These are phyloP conservation scores for Beroe forskalii DNA, from an alignment of 37 sponge, comb jelly and placozoan genomes.

Conservation along the genomic window DNA sequence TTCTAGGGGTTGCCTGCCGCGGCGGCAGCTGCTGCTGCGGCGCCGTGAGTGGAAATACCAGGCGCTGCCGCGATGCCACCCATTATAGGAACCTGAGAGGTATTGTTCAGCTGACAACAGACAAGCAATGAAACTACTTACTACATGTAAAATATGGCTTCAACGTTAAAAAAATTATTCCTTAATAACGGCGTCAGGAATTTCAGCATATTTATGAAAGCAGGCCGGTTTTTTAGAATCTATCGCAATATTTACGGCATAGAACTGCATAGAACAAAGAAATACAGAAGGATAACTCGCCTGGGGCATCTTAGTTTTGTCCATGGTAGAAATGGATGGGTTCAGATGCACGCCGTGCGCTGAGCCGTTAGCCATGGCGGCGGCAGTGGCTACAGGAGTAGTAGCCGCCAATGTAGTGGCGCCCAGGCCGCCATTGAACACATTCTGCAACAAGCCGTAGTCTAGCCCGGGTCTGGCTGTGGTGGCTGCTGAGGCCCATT, in stretches of 20 bases:
- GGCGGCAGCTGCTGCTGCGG: not conserved
- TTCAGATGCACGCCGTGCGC: not conserved
- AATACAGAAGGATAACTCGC: too few relatives aligned
- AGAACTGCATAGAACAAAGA: too few relatives aligned
- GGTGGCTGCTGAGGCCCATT: not conserved
- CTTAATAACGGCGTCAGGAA: too few relatives aligned
- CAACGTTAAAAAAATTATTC: too few relatives aligned
- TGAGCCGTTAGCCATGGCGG: not conserved
- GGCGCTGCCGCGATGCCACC: not conserved
- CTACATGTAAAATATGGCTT: too few relatives aligned
- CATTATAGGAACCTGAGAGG: not conserved
- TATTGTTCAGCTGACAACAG: too few relatives aligned
- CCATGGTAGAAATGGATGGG: not conserved
- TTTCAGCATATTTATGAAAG: too few relatives aligned
- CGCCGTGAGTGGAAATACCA: not conserved
- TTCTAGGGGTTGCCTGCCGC: conserved; percentile 13
- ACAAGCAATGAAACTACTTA: too few relatives aligned
- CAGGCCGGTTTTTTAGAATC: too few relatives aligned
- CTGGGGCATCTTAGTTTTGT: not conserved
- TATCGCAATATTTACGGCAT: too few relatives aligned
- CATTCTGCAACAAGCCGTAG: not conserved
- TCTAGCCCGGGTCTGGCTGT: not conserved
- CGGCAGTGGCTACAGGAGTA: conserved; percentile 22
- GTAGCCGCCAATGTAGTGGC: not conserved
- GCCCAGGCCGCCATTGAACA: not conserved